Evolutionary conservation across 2,888 invertebrate genomes (phyloP), one percentile per base, ranked within the genome.

Genomic region (Spilarctia lutea): DNA sequence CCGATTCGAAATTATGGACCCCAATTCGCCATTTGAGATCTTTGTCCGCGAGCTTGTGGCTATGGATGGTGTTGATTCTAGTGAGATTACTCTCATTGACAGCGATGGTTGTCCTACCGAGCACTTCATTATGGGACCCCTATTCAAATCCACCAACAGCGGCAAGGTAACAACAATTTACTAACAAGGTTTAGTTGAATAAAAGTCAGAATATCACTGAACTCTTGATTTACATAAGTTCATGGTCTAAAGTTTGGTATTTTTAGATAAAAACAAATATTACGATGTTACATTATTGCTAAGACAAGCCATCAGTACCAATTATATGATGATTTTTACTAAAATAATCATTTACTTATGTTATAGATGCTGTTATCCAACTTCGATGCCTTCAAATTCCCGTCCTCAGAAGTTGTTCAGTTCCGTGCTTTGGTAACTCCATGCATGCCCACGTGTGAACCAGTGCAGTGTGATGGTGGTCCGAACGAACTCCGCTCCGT

Each of bases 341-440:
- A 27, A 68, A 73, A 4, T 52, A 30, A 66, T 66, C 13, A 45
- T 66, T 65, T 65, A 42, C 78, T 76, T 85, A 83, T 90, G 91
- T 93, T 94, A 68, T 96, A 98, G 97, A 97, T 98, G 86, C 96
- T 99, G 79, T 96, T 98, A 78, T 98, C 99, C 72, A 98, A 98
- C 94, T 99, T 99, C 95, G 99, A 99, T 92, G 99, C 99, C 60
- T 99, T 99, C 97, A 99, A 99, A 93, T 99, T 99, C 96, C 99
- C 99, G 66, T 98, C 98, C 71, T 98, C 98, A 24, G 99, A 99
- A 91, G 98, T 98, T 68, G 99, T 99, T 2, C 99, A 99, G 91
- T 99, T 99, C 97, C 97, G 99, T 80, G 99, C 99, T n/a, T 93
- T 99, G 88, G 99, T 99, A 63, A 99, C 99, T 4, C 99, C 99